phyloP scores from a whole-genome alignment of 37 sponge, comb jelly and placozoan genomes.

The Corticium candelabrum region DNA sequence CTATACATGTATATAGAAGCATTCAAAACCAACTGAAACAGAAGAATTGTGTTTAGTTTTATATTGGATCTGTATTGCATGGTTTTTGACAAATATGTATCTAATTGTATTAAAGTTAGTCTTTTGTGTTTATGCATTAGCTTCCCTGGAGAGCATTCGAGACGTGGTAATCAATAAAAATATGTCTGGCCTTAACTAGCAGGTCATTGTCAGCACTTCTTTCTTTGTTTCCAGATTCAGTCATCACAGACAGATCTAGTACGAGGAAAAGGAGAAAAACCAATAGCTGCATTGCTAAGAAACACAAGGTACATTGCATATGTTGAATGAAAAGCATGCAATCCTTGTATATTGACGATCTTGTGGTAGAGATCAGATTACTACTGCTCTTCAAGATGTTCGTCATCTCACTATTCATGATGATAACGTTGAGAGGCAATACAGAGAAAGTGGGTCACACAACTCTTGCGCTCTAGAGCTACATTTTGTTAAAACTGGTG shows the following conservation, averaged over 20 bases:
- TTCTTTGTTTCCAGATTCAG: neutral
- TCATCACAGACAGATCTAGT: neutral
- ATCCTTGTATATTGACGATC: neutral
- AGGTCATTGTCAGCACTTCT: neutral
- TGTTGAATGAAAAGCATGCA: neutral
- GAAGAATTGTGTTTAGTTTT: no score
- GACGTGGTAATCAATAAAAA: neutral
- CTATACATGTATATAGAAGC: no score
- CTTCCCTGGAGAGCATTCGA: neutral
- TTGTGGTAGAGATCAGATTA: conserved; percentile 31
- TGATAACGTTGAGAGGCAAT: conserved; percentile 74
- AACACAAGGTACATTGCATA: neutral
- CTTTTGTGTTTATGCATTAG: neutral
- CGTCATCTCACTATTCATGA: conserved; percentile 72
- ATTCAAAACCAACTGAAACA: no score
- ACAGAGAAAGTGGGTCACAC: conserved; percentile 80
- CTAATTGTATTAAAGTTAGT: no score
- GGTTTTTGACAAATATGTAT: no score
- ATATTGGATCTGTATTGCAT: no score
- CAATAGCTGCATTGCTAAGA: neutral
- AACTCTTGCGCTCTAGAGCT: neutral
- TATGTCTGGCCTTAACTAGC: no score
- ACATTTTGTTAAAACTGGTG: neutral
- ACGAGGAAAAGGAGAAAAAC: neutral
- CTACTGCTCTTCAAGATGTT: conserved; percentile 47